Conservation (phyloP, 2,888 invertebrate species). For the Molorchus minor region DNA sequence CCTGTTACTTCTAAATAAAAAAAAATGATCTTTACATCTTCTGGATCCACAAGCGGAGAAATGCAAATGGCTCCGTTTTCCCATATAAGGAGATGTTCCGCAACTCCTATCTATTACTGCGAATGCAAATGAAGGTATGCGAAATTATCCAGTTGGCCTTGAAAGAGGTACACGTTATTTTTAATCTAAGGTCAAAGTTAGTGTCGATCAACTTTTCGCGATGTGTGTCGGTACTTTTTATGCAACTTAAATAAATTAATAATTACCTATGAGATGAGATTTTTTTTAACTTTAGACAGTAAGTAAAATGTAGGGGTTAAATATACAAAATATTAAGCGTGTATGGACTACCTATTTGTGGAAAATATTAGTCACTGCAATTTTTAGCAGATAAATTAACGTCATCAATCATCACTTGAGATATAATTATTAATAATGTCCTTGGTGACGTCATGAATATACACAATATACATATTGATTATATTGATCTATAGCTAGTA, state of each 20-base stretch:
- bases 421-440: background rate
- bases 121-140: conserved; percentile 12
- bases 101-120: conserved; percentile 6
- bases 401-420: background rate
- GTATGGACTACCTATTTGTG: too few relatives aligned
- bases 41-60: background rate
- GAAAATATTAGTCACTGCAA: background rate
- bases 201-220: conserved; percentile 2
- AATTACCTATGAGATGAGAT: too few relatives aligned
- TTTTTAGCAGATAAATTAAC: background rate
- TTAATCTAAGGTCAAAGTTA: conserved; percentile 20
- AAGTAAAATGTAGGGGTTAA: too few relatives aligned
- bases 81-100: background rate
- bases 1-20: too few relatives aligned
- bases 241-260: too few relatives aligned
- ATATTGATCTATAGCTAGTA: too few relatives aligned
- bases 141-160: conserved; percentile 18
- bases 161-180: conserved; percentile 17
- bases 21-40: too few relatives aligned
- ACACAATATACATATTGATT: too few relatives aligned
- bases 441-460: background rate
- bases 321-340: too few relatives aligned
- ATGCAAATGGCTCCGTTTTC: background rate
- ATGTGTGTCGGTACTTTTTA: too few relatives aligned
- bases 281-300: too few relatives aligned